Evolutionary conservation across 2,113 vertebrate genomes (phyloP).

Genomic region (Chaetorhynchus papuensis): DNA sequence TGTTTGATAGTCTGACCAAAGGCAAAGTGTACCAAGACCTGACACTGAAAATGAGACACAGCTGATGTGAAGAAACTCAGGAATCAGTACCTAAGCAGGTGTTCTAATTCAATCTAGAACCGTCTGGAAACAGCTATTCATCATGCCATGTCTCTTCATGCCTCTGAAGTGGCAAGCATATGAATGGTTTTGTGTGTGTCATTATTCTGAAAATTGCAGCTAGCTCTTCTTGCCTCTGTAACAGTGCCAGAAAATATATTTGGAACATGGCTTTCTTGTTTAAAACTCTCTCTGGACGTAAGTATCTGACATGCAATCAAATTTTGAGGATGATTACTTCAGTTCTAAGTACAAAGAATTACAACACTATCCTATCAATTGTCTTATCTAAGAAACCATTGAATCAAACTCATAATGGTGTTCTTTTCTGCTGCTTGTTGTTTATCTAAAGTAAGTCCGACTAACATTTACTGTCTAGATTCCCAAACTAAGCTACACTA

Average conservation of each 20-base stretch:
- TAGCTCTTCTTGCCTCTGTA: background rate
- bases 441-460: background rate
- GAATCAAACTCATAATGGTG: background rate
- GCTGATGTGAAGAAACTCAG: background rate
- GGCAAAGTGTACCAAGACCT: background rate
- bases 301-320: background rate
- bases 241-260: background rate
- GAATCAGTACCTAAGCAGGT: background rate
- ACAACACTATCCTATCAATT: background rate
- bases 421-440: background rate
- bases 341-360: background rate
- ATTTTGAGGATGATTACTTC: conserved; percentile 12
- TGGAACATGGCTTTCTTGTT: background rate
- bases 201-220: conserved; percentile 11
- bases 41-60: background rate
- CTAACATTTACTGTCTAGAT: background rate
- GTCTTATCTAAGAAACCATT: background rate
- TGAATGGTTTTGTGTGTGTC: background rate
- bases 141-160: background rate
- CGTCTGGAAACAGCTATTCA: background rate
- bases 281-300: background rate
- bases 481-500: background rate
- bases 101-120: background rate
- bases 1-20: background rate
- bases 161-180: background rate